Conservation (phyloP, 1,140 invertebrate genomes). For the Drosophila hydei region DNA sequence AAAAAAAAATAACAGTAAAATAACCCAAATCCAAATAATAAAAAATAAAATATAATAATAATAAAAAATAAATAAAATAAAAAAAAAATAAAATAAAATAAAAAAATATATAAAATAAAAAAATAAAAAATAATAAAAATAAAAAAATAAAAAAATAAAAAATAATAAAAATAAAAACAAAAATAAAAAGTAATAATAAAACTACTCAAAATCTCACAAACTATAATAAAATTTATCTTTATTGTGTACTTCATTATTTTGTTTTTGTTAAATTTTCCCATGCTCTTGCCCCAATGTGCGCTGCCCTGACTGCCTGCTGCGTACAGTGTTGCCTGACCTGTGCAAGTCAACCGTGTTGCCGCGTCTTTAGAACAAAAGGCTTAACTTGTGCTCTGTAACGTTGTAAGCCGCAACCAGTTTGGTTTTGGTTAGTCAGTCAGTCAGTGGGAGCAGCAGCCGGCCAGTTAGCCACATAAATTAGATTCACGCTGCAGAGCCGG, state of each 20-base stretch:
- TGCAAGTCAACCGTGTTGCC: background rate
- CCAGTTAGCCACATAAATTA: conserved; percentile 56
- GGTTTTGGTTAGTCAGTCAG: background rate
- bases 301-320: conserved; percentile 15
- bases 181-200: no score
- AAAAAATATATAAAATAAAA: no score
- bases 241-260: background rate
- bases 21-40: no score
- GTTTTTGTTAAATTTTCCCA: background rate
- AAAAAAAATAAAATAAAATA: no score
- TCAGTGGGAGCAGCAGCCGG: conserved; percentile 11
- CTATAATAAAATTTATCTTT: background rate
- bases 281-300: conserved; percentile 8
- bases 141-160: no score
- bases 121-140: no score
- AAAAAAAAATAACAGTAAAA: no score
- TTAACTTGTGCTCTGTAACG: conserved; percentile 3
- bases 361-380: conserved; percentile 4
- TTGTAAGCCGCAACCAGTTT: conserved; percentile 16
- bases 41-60: no score
- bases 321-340: conserved; percentile 12
- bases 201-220: no score
- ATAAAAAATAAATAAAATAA: no score
- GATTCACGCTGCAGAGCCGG: conserved; percentile 47
- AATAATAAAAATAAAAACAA: no score